phyloP scores from a whole-genome alignment of 2,797 vertebrate genomes.

The Neostethus bicornis region DNA sequence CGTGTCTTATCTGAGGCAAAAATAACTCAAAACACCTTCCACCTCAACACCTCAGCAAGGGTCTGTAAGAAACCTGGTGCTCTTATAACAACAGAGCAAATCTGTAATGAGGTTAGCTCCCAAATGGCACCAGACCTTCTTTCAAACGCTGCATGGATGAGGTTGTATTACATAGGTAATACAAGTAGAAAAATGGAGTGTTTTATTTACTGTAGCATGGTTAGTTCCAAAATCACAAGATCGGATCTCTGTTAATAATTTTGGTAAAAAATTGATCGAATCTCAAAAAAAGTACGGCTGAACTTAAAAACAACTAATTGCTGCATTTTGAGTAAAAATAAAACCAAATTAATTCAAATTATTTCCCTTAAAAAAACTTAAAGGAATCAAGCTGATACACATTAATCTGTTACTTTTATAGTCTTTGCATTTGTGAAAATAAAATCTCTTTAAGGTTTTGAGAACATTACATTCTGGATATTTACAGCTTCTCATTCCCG shows the following conservation, averaged over 20 bases:
- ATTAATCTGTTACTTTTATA: slow-evolving; percentile 20
- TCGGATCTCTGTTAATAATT: slow-evolving; percentile 24
- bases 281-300: slow-evolving; percentile 10
- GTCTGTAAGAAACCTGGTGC: slow-evolving; percentile 29
- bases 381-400: slow-evolving; percentile 31
- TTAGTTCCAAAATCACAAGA: slow-evolving; percentile 43
- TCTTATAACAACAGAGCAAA: slow-evolving; percentile 36
- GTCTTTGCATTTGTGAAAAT: slow-evolving; percentile 26
- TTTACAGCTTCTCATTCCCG: slow-evolving; percentile 62
- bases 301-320: background rate
- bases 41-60: slow-evolving; percentile 17
- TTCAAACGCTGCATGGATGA: slow-evolving; percentile 19
- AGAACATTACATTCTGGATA: slow-evolving; percentile 38
- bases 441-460: slow-evolving; percentile 16
- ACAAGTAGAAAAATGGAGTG: too few species aligned
- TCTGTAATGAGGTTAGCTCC: slow-evolving; percentile 58
- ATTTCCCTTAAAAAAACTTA: background rate
- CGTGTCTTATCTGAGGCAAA: slow-evolving; percentile 48
- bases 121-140: slow-evolving; percentile 10
- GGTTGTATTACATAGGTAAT: slow-evolving; percentile 40
- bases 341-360: background rate
- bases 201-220: slow-evolving; percentile 21
- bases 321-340: background rate
- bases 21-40: slow-evolving; percentile 54
- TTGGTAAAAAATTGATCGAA: slow-evolving; percentile 25